Conservation (phyloP, 2,888 invertebrate species). For the Anaspis maculata region DNA sequence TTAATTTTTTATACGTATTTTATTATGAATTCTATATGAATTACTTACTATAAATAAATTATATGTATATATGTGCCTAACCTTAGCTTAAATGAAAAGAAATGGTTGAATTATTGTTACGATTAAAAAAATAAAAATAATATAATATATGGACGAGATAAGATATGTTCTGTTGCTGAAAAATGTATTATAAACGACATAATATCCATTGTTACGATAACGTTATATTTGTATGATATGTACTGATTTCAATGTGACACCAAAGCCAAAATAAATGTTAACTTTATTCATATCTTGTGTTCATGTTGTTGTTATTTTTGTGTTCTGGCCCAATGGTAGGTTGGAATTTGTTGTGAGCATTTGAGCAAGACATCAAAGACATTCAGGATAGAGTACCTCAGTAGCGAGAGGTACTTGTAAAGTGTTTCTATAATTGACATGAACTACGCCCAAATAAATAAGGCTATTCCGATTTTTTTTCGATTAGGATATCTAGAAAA, state of each 20-base stretch:
- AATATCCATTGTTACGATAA: conserved; percentile 31
- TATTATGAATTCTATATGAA: too few species aligned
- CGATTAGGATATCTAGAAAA: too few species aligned
- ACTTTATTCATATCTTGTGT: conserved; percentile 24
- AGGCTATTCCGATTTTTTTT: too few species aligned
- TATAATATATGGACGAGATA: not conserved
- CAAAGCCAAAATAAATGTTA: conserved; percentile 41
- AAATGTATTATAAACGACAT: conserved; percentile 15
- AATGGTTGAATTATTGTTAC: conserved; percentile 16
- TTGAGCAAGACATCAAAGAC: too few species aligned
- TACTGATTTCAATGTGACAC: conserved; percentile 43
- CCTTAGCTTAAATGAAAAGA: conserved; percentile 33
- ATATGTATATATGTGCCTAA: conserved; percentile 40
- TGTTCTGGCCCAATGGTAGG: too few species aligned
- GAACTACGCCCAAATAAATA: too few species aligned
- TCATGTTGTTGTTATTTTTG: too few species aligned
- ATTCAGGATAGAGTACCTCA: too few species aligned
- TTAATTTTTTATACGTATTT: too few species aligned
- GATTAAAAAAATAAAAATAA: not conserved
- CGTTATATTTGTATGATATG: conserved; percentile 39
- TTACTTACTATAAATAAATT: conserved; percentile 11
- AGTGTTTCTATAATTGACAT: too few species aligned
- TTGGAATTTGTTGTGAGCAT: too few species aligned
- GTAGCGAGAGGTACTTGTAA: too few species aligned
- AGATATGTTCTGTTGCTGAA: conserved; percentile 11